A percentile compares a stretch with the other conserved stretches of the same genome.
Conservation (phyloP, 2,113 vertebrate genomes). For the Cricetomys ansorgei region DNA sequence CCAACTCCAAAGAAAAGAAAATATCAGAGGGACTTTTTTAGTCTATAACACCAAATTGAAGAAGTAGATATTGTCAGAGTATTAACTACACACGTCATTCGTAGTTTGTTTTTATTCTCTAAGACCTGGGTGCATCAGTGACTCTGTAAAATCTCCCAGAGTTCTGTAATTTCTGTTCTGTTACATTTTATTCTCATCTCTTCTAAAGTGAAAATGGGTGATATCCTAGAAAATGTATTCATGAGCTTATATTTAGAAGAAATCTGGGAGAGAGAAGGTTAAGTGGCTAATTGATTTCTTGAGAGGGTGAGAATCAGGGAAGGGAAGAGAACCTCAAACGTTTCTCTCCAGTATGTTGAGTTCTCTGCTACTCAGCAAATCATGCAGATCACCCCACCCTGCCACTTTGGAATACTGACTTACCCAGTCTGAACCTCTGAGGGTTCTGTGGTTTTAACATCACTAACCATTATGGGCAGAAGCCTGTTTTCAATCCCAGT, state of each 20-base stretch:
- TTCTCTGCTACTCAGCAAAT: constrained; percentile 79
- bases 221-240: constrained; percentile 43
- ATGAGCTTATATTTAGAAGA: constrained; percentile 64
- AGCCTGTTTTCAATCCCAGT: constrained; percentile 69
- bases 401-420: constrained; percentile 74
- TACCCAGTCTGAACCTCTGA: constrained; percentile 80
- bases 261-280: constrained; percentile 33
- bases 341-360: not conserved
- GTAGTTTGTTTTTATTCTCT: not conserved
- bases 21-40: not conserved
- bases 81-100: not conserved
- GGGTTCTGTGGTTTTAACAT: constrained; percentile 79
- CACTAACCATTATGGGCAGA: constrained; percentile 71
- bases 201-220: constrained; percentile 59
- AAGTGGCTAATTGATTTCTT: constrained; percentile 52
- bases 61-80: not conserved
- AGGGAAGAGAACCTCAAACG: constrained; percentile 48
- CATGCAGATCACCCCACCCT: constrained; percentile 68
- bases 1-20: not conserved
- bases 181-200: constrained; percentile 59
- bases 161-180: constrained; percentile 51
- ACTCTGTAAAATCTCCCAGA: constrained; percentile 42
- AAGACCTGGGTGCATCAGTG: not conserved
- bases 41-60: constrained; percentile 29
- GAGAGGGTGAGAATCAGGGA: not conserved